These are phyloP conservation scores for Pterobdella sp. DNA, from an alignment of 2,888 invertebrate species.

Conservation along the genomic window DNA sequence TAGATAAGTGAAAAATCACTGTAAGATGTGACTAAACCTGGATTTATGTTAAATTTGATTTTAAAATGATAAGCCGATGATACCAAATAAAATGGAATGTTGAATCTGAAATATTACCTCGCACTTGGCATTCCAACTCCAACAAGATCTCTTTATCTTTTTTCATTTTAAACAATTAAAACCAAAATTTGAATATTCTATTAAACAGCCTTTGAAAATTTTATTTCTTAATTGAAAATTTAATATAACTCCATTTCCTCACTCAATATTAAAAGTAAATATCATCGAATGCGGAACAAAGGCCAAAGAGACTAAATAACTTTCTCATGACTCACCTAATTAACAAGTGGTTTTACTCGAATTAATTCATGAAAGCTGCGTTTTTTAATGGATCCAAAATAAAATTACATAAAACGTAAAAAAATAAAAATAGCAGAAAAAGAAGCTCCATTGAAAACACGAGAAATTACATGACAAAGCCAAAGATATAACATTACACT, in stretches of 20 bases:
- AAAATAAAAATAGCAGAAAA: background rate
- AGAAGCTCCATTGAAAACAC: background rate
- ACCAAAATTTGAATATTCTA: too few species aligned
- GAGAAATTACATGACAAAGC: background rate
- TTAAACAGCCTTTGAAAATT: too few species aligned
- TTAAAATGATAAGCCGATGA: too few species aligned
- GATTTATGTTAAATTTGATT: too few species aligned
- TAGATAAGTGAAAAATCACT: too few species aligned
- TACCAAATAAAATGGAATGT: too few species aligned
- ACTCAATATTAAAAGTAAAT: background rate
- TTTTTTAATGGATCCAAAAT: background rate
- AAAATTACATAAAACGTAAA: background rate
- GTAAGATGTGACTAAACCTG: too few species aligned
- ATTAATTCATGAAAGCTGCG: background rate
- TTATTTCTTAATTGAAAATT: too few species aligned
- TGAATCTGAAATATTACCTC: too few species aligned
- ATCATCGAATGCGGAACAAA: constrained; percentile 10
- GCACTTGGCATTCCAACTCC: constrained; percentile 35
- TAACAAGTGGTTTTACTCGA: background rate
- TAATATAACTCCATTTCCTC: too few species aligned
- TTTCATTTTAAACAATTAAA: constrained; percentile 22
- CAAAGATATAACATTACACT: background rate
- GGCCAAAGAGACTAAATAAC: constrained; percentile 8
- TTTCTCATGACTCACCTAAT: background rate
- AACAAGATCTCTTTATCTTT: constrained; percentile 37